Conservation (phyloP, 1,140 invertebrate genomes). For the Venturia canescens region DNA sequence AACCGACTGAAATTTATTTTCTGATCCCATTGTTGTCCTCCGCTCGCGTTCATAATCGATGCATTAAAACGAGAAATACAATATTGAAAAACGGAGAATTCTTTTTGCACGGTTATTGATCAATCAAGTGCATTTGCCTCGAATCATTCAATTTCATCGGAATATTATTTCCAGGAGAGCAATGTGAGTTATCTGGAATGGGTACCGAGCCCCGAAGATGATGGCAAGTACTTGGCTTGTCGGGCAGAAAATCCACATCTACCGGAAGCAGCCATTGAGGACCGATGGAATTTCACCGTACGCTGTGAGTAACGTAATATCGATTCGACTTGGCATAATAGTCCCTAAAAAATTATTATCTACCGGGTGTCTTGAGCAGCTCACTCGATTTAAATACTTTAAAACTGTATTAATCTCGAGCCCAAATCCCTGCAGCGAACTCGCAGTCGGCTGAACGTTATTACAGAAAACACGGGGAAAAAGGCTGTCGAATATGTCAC, state of each 20-base stretch:
- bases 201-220: constrained; percentile 78
- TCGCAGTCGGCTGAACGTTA: too few species aligned
- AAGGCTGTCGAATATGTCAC: too few species aligned
- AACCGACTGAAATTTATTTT: not conserved
- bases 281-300: constrained; percentile 79
- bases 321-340: constrained; percentile 16
- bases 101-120: not conserved
- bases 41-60: not conserved
- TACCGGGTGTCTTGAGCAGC: not conserved
- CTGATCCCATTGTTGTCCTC: not conserved
- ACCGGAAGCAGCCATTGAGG: constrained; percentile 80
- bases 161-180: constrained; percentile 74
- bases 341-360: not conserved
- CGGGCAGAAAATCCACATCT: constrained; percentile 82
- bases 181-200: constrained; percentile 78
- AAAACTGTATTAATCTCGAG: not conserved
- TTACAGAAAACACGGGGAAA: too few species aligned
- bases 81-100: too few species aligned
- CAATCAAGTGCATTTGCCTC: not conserved
- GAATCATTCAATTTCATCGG: constrained; percentile 33
- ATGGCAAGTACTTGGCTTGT: constrained; percentile 81
- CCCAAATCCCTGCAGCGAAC: too few species aligned
- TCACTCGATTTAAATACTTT: too few species aligned
- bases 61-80: not conserved
- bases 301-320: constrained; percentile 77